Base-by-base conservation (phyloP, 2,797 vertebrate species). In the Melanotaenia pygmaea region DNA sequence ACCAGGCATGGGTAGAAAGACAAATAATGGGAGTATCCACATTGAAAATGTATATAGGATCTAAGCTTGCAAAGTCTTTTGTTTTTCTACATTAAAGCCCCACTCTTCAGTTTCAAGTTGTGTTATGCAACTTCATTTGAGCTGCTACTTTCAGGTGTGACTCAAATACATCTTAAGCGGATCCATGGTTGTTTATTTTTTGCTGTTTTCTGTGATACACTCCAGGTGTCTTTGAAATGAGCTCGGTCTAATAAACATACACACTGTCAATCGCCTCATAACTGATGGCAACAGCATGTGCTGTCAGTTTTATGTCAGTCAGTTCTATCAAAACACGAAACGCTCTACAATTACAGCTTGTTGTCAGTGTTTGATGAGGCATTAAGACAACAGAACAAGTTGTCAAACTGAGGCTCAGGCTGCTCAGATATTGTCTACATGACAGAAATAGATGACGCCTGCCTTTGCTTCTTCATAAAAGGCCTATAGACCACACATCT, bases 311-410 rank as follows among this genome's bases (percentile, higher is more conserved):
- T 38, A 35, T 58, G 81, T 89, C 89, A 79, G 72, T 91, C 90
- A 80, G 67, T 77, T 74, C 78, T 43, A 83, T 89, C 84, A 87
- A 88, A 88, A 87, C 73, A 83, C 64, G 63, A 62, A 58, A 86
- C 20, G 59, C 59, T 67, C 72, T 71, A 80, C 89, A 90, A 90
- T 91, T 88, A 91, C 78, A 72, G 76, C 86, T 57, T 12, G 83
- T 82, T 88, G 91, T 92, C 89, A 84, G 35, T 35, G 80, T 73
- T 75, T 88, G 89, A 92, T 88, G 89, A 91, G 79, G 83, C 87
- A 82, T 87, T 89, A 82, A 90, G 79, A 90, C 84, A 86, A 89
- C 69, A 79, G 86, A 88, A 80, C 72, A 30, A 82, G 78, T 81
- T 91, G 91, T 91, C 92, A 92, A 81, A 84, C 65, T 73, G 77